Conservation (phyloP, 1,140 invertebrate genomes). For the Diachasma alloeum region DNA sequence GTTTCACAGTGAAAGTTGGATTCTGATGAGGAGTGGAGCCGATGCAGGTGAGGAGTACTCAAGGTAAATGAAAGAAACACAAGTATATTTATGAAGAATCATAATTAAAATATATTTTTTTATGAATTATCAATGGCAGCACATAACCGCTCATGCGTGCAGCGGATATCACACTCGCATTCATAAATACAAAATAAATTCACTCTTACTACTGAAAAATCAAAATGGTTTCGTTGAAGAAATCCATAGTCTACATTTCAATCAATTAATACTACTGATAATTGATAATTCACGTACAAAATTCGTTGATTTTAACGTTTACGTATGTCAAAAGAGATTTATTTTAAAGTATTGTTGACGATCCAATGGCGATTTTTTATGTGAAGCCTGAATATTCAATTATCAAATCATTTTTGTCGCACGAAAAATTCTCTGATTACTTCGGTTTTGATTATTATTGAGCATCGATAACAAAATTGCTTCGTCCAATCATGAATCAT, state of each 20-base stretch:
- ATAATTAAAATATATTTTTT: not conserved
- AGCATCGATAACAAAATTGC: not conserved
- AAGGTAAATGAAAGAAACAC: not conserved
- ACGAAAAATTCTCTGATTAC: not conserved
- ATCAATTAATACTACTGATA: not conserved
- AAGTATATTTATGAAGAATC: not conserved
- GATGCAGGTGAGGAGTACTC: too few relatives aligned
- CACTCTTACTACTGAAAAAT: not conserved
- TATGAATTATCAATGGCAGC: not conserved
- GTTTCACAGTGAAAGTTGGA: too few relatives aligned
- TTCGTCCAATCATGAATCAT: not conserved
- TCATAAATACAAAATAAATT: not conserved
- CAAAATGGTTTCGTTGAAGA: not conserved
- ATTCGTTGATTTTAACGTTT: not conserved
- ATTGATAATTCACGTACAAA: not conserved
- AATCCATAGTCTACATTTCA: not conserved
- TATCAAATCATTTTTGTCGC: not conserved
- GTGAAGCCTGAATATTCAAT: not conserved
- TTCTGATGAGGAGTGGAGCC: too few relatives aligned
- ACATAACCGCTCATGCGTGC: not conserved
- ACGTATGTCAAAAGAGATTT: not conserved
- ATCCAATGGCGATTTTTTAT: too few relatives aligned
- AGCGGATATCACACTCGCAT: not conserved
- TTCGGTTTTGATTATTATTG: not conserved
- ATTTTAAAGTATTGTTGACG: not conserved